phyloP scores from a whole-genome alignment of 2,797 vertebrate genomes.

The Adrianichthys oophorus region DNA sequence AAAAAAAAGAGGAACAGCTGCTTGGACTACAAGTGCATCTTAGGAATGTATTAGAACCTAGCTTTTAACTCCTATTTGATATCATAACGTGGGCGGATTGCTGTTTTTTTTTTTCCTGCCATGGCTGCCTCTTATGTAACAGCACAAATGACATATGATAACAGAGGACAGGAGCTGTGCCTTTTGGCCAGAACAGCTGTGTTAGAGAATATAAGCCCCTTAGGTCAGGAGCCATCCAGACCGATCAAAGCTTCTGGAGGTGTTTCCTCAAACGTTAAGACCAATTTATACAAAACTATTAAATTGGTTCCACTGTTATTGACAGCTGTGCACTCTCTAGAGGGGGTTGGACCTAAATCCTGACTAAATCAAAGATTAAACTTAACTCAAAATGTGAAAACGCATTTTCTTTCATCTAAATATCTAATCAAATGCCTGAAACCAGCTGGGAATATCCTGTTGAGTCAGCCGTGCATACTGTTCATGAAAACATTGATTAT shows the following conservation, averaged over 20 bases:
- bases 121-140: conserved; percentile 38
- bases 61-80: conserved; percentile 6
- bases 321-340: too few species aligned
- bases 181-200: conserved; percentile 17
- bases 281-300: too few species aligned
- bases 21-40: not conserved
- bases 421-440: too few species aligned
- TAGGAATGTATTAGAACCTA: conserved; percentile 8
- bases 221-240: conserved; percentile 9
- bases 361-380: too few species aligned
- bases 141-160: conserved; percentile 25
- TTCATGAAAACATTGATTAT: too few species aligned
- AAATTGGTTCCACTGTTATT: too few species aligned
- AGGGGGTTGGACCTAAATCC: too few species aligned
- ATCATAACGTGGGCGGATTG: conserved; percentile 7
- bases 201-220: conserved; percentile 15
- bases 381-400: too few species aligned
- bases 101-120: conserved; percentile 3
- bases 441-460: too few species aligned
- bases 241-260: not conserved
- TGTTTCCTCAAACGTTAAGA: too few species aligned
- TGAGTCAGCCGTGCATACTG: too few species aligned
- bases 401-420: too few species aligned
- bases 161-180: conserved; percentile 11
- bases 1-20: not conserved